These are phyloP conservation scores for Cyrtodaria siliqua DNA, from an alignment of 2,888 invertebrate species.

Conservation along the genomic window DNA sequence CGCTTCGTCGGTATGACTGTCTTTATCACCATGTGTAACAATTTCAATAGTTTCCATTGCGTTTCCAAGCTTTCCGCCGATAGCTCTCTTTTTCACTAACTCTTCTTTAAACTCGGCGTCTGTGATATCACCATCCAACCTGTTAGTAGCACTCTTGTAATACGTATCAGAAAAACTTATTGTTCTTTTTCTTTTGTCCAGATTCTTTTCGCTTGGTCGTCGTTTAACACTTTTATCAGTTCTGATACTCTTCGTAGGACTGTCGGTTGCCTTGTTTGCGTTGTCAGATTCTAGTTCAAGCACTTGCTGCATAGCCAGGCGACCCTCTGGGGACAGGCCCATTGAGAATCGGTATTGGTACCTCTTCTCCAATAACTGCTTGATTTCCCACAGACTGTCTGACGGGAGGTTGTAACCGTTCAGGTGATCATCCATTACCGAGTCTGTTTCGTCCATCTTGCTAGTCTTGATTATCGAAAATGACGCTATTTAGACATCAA, in stretches of 20 bases:
- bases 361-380: slow-evolving; percentile 34
- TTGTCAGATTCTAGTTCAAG: slow-evolving; percentile 26
- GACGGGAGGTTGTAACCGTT: slow-evolving; percentile 47
- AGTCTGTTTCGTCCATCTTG: neutral
- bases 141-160: slow-evolving; percentile 33
- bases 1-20: slow-evolving; percentile 29
- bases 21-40: slow-evolving; percentile 45
- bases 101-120: slow-evolving; percentile 31
- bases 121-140: slow-evolving; percentile 65
- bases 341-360: slow-evolving; percentile 54
- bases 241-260: neutral
- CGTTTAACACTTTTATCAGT: slow-evolving; percentile 13
- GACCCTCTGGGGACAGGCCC: slow-evolving; percentile 64
- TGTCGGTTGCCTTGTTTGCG: neutral
- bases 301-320: slow-evolving; percentile 65
- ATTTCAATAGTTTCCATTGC: slow-evolving; percentile 67
- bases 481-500: no score
- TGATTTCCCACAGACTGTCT: slow-evolving; percentile 56
- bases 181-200: slow-evolving; percentile 19
- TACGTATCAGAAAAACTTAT: slow-evolving; percentile 55
- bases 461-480: no score
- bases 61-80: slow-evolving; percentile 59
- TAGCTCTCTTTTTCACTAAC: slow-evolving; percentile 30
- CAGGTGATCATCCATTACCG: slow-evolving; percentile 13
- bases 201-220: slow-evolving; percentile 12